phyloP scores from a whole-genome alignment of 2,797 vertebrate species.

The Linurgus olivaceus region DNA sequence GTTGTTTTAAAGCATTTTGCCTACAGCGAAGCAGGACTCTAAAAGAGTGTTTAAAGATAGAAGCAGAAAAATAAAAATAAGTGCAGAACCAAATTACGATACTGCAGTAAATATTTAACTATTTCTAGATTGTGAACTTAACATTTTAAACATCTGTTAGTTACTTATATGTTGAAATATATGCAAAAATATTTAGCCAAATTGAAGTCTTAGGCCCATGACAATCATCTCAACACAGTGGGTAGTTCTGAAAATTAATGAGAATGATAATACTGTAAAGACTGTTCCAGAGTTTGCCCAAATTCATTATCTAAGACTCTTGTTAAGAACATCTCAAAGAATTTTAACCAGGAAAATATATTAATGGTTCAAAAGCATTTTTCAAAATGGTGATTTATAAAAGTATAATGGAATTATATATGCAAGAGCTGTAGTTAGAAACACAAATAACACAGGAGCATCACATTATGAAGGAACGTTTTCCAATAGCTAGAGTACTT shows the following conservation, averaged over 20 bases:
- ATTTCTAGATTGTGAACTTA: slow-evolving; percentile 71
- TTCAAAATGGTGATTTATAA: slow-evolving; percentile 83
- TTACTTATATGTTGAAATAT: slow-evolving; percentile 83
- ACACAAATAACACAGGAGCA: slow-evolving; percentile 60
- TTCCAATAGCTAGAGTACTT: slow-evolving; percentile 25
- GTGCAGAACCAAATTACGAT: slow-evolving; percentile 60
- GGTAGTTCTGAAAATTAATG: slow-evolving; percentile 99
- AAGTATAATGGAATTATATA: slow-evolving; percentile 84
- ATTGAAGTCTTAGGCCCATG: slow-evolving; percentile 99
- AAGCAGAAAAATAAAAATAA: slow-evolving; percentile 67
- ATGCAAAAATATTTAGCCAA: slow-evolving; percentile 86
- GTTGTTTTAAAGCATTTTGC: slow-evolving; percentile 54
- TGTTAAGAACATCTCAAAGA: slow-evolving; percentile 95
- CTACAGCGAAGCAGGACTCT: slow-evolving; percentile 32
- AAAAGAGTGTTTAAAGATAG: slow-evolving; percentile 45
- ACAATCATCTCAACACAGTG: slow-evolving; percentile 97
- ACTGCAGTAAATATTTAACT: slow-evolving; percentile 73
- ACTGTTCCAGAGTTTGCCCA: slow-evolving; percentile 99
- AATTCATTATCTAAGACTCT: slow-evolving; percentile 97
- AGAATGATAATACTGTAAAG: slow-evolving; percentile 99
- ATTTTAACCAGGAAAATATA: slow-evolving; percentile 88
- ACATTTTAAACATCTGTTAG: slow-evolving; percentile 79
- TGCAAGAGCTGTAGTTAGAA: slow-evolving; percentile 80
- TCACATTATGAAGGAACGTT: slow-evolving; percentile 49
- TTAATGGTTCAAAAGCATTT: slow-evolving; percentile 86